These are phyloP conservation scores for Scelioninae gen. 2 DNA, from an alignment of 2,888 invertebrate genomes.

Conservation along the genomic window DNA sequence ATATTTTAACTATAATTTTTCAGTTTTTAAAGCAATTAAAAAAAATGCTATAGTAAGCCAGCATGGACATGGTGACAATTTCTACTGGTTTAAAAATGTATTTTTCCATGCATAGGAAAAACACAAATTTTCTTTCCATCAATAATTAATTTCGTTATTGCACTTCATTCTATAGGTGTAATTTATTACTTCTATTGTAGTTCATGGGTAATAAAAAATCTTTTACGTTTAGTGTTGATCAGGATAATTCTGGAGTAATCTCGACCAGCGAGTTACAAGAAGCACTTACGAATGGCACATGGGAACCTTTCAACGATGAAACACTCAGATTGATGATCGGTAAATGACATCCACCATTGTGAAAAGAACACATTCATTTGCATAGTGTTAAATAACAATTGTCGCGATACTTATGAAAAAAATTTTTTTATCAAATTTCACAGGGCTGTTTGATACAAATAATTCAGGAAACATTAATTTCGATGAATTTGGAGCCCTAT, in stretches of 20 bases:
- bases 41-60: too few species aligned
- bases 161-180: background rate
- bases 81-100: too few species aligned
- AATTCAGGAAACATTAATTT: constrained; percentile 20
- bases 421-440: background rate
- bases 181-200: background rate
- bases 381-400: too few species aligned
- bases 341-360: constrained; percentile 2
- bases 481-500: constrained; percentile 20
- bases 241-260: constrained; percentile 13
- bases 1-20: too few species aligned
- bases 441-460: constrained; percentile 18
- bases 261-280: constrained; percentile 13
- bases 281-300: constrained; percentile 10
- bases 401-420: too few species aligned
- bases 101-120: too few species aligned
- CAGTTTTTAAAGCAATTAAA: too few species aligned
- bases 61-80: too few species aligned
- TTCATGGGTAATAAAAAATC: too few species aligned
- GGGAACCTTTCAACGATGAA: constrained; percentile 12
- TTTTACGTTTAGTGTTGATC: constrained; percentile 8
- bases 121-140: too few species aligned
- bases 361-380: too few species aligned
- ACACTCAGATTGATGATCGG: constrained; percentile 17
- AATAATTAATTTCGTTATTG: too few species aligned